Evolutionary conservation across 2,888 invertebrate species (phyloP), one percentile per base, ranked within the genome.

Genomic region (Parasteatoda lunata): DNA sequence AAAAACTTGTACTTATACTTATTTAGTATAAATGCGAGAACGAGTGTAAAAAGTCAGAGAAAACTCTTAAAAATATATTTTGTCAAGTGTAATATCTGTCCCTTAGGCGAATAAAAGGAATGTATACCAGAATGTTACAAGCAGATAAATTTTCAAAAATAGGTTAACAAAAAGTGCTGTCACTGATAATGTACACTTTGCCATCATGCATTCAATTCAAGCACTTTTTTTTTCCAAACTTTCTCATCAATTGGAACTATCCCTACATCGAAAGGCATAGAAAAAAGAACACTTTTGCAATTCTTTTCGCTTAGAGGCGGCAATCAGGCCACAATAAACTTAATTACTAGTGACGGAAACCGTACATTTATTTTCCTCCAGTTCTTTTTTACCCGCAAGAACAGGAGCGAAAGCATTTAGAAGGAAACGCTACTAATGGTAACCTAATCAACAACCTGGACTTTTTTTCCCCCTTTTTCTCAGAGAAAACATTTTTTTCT

Each of bases 251-350:
- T 30, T 30, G 30, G 45, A 49, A 6, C 30, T 4, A 64, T 48
- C 49, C 45, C 65, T 47, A 82, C 64, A 30, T 69, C 76, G 70
- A 70, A 70, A 48, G 69, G 70, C 69, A 69, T 76, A 76, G n/a
- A 72, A 71, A 84, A 84, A 84, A 77, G 77, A 84, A 77, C 71
- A 84, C 77, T 84, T 77, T 84, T 84, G 83, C 83, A 77, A 84
- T 84, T 84, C 71, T 71, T 77, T 84, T 77, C 77, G 71, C 77
- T 77, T 77, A 72, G 77, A 72, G 65, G 83, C 77, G 77, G 83
- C 83, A 84, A 84, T 84, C 83, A 77, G 77, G 83, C 83, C 72
- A 84, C 83, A 84, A 84, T 84, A 84, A 84, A 84, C 83, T 84
- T 84, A 84, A 84, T 84, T 84, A 84, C 83, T 70, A 84, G 77